Base-by-base conservation (phyloP, 2,113 vertebrate genomes). In the Pedetes capensis region DNA sequence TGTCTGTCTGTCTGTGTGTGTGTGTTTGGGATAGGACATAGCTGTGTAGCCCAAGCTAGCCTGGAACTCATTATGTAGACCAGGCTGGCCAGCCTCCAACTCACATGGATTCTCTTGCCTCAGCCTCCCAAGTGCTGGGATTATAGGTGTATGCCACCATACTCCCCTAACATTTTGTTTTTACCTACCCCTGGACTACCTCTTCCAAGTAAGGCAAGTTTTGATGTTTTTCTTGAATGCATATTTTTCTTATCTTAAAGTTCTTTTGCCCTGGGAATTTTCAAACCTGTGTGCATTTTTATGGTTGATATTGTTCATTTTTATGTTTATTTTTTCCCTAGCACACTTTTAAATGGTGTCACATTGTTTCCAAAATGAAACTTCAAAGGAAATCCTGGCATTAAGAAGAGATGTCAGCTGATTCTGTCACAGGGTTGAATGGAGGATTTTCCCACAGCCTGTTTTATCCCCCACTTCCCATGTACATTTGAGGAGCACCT, bases 321-420 rank as follows among this genome's bases (percentile, higher is more conserved):
- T 25, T 29, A n/a, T 86, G 18, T 86, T 61, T 72, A 2, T 61
- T 74, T 51, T 49, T 8, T 17, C 25, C 29, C 64, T 42, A 64
- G 53, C 23, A 25, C 14, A 12, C 47, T 5, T 90, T 17, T 51
- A 78, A 64, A 34, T 22, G 27, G 8, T 29, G 39, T 20, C 32
- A 79, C 22, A 81, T 6, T 13, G 39, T 51, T 63, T 93, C 42
- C 39, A 85, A 76, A 91, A 66, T 22, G 34, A 80, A 90, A 53
- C n/a, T 20, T 83, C 51, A 13, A 3, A 22, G 22, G 51, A 59
- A 87, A n/a, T 2, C 42, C n/a, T 42, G 32, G 5, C 49, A 59
- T 42, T 34, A 0, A 82, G 29, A 51, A 84, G 25, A 16, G 42
- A 34, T 44, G 49, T 20, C 32, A 22, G 29, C 12, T 27, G n/a